Conservation (phyloP, 2,113 vertebrate species). For the Riparia riparia region DNA sequence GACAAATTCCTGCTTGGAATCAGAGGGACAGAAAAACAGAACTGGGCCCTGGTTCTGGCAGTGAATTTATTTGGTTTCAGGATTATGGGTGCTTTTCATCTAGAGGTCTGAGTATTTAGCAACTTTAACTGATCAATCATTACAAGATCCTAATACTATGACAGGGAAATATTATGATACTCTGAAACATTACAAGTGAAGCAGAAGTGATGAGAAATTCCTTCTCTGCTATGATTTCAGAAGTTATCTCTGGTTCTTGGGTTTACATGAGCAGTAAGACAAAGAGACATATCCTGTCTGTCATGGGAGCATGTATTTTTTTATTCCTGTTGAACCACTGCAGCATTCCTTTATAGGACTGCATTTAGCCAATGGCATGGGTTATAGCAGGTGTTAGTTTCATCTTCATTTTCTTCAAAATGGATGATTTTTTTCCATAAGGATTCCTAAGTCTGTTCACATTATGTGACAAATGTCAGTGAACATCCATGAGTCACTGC, state of each 20-base stretch:
- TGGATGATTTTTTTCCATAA: slow-evolving; percentile 17
- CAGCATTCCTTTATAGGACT: neutral
- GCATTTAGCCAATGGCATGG: neutral
- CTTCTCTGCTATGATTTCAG: neutral
- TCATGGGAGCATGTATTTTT: neutral
- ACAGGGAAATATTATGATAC: neutral
- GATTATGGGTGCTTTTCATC: neutral
- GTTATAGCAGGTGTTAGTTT: slow-evolving; percentile 5
- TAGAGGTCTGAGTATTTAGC: neutral
- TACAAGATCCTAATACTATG: neutral
- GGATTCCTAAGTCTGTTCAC: slow-evolving; percentile 1
- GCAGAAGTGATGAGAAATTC: neutral
- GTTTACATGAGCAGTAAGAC: neutral
- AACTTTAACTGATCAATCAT: neutral
- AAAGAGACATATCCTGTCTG: neutral
- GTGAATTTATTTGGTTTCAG: neutral
- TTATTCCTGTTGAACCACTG: neutral
- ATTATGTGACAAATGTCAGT: slow-evolving; percentile 61
- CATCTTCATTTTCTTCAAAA: neutral
- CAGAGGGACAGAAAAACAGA: neutral
- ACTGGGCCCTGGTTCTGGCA: neutral
- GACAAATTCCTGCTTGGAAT: neutral
- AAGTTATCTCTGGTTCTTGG: neutral
- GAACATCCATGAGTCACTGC: slow-evolving; percentile 36
- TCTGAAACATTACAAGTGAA: neutral